Conservation (phyloP, 2,797 vertebrate genomes). For the Syngnathus acus region DNA sequence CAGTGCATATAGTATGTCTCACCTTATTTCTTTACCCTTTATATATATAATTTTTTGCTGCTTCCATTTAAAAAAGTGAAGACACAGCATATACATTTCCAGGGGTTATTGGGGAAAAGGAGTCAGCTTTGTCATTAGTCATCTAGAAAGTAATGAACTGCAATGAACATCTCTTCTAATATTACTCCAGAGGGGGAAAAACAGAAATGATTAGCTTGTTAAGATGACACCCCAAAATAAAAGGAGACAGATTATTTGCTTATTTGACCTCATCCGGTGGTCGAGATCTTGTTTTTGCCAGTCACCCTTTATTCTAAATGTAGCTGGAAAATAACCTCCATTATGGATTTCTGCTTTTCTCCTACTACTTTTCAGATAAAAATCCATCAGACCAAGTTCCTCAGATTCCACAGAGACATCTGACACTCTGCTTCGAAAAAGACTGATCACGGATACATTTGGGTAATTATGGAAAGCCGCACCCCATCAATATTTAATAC, state of each 20-base stretch:
- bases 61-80: not conserved
- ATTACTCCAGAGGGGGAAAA: conserved; percentile 2
- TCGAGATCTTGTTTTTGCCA: conserved; percentile 28
- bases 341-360: conserved; percentile 59
- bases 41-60: no score
- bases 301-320: conserved; percentile 34
- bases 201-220: conserved; percentile 19
- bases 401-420: conserved; percentile 53
- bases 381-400: conserved; percentile 60
- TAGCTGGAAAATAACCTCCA: conserved; percentile 42
- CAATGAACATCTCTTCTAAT: conserved; percentile 7
- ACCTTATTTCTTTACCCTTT: no score
- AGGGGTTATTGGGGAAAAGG: not conserved
- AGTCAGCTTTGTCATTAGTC: conserved; percentile 7
- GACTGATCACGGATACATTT: conserved; percentile 56
- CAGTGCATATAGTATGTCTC: no score
- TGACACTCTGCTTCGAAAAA: conserved; percentile 49
- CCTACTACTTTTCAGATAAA: conserved; percentile 59
- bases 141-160: conserved; percentile 11
- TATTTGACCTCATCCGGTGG: conserved; percentile 4
- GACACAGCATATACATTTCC: not conserved
- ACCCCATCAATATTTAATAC: conserved; percentile 62
- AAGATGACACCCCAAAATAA: conserved; percentile 24
- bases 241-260: conserved; percentile 28
- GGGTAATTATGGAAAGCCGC: conserved; percentile 55